Conservation (phyloP, 2,888 invertebrate genomes). For the Melinaea marsaeus region DNA sequence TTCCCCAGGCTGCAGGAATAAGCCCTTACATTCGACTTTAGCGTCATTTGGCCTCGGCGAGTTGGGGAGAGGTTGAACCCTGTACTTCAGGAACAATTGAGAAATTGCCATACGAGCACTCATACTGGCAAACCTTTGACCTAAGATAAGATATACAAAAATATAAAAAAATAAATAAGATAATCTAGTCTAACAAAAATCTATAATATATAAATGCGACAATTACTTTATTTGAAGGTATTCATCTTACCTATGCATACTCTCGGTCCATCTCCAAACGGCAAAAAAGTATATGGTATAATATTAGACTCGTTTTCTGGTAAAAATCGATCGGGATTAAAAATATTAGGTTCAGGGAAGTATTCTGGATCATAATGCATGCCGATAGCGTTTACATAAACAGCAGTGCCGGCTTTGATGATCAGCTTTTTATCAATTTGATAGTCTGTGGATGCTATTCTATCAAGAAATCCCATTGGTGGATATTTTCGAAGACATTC, state of each 20-base stretch:
- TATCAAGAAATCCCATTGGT: slow-evolving; percentile 37
- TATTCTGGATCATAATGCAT: slow-evolving; percentile 61
- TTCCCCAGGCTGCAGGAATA: slow-evolving; percentile 39
- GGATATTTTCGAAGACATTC: slow-evolving; percentile 34
- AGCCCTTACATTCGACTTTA: slow-evolving; percentile 34
- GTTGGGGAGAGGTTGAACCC: slow-evolving; percentile 28
- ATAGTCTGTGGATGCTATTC: slow-evolving; percentile 32
- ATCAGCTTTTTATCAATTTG: slow-evolving; percentile 30
- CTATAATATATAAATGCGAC: neutral
- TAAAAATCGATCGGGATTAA: slow-evolving; percentile 74
- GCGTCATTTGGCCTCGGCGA: slow-evolving; percentile 31
- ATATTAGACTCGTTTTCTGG: slow-evolving; percentile 68
- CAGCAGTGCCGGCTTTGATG: slow-evolving; percentile 43
- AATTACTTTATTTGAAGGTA: neutral
- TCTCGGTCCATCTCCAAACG: slow-evolving; percentile 77
- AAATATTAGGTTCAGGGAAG: slow-evolving; percentile 71
- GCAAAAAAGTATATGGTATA: slow-evolving; percentile 50
- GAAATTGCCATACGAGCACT: slow-evolving; percentile 38
- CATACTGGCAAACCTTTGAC: slow-evolving; percentile 42
- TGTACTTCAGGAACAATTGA: slow-evolving; percentile 36
- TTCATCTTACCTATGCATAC: slow-evolving; percentile 71
- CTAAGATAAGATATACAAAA: slow-evolving; percentile 31
- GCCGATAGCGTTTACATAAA: slow-evolving; percentile 43
- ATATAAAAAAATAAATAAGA: neutral
- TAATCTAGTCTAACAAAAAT: neutral